These are phyloP conservation scores for Monochamus saltuarius DNA, from an alignment of 1,140 invertebrate species.

Conservation along the genomic window DNA sequence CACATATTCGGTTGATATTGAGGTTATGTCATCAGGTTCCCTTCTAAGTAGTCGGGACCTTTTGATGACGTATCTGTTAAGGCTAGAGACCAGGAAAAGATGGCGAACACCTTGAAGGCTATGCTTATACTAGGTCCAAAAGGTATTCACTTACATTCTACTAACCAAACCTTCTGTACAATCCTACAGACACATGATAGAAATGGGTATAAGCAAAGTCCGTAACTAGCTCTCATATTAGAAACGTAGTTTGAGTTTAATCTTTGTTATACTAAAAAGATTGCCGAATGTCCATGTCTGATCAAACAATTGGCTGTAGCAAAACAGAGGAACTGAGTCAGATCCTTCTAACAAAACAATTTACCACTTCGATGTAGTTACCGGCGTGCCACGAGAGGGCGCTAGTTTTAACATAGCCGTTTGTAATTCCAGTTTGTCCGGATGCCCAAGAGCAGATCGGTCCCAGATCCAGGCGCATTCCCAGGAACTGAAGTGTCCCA, in stretches of 20 bases:
- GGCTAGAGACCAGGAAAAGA: no score
- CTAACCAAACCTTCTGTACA: not conserved
- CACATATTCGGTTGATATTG: no score
- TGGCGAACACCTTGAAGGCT: conserved; percentile 13
- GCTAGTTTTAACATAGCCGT: not conserved
- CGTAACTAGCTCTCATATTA: no score
- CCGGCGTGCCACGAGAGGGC: not conserved
- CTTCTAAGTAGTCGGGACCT: not conserved
- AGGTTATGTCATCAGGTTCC: no score
- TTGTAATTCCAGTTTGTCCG: conserved; percentile 62
- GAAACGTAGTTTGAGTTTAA: no score
- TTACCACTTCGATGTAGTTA: not conserved
- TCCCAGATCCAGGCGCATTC: conserved; percentile 74
- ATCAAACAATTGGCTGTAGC: conserved; percentile 26
- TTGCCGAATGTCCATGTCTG: conserved; percentile 30
- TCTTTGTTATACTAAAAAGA: no score
- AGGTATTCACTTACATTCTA: not conserved
- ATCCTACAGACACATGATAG: not conserved
- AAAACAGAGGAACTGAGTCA: conserved; percentile 33
- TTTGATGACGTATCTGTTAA: no score
- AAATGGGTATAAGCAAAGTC: conserved; percentile 26
- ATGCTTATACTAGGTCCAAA: conserved; percentile 20
- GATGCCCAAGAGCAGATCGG: conserved; percentile 74
- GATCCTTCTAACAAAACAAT: conserved; percentile 21
- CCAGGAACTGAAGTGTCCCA: conserved; percentile 85